Percentiles rank a stretch among this genome's conserved stretches.
Evolutionary conservation across 2,113 vertebrate genomes (phyloP).

Genomic region (Probosciger aterrimus): DNA sequence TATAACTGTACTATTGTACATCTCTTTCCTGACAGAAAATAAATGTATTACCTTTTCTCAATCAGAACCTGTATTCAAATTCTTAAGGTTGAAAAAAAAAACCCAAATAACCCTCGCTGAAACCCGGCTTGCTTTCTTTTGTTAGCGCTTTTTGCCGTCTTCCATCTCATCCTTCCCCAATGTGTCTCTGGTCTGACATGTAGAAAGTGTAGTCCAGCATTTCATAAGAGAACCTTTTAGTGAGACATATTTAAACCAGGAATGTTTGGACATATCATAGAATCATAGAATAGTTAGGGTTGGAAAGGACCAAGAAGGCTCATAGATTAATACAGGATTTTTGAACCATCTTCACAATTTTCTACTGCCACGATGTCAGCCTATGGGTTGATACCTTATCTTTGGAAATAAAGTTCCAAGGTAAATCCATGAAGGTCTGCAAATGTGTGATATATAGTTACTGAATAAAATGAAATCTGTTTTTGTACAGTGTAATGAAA

Average conservation of each 20-base stretch:
- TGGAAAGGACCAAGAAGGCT: not conserved
- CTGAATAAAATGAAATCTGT: not conserved
- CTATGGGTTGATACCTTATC: not conserved
- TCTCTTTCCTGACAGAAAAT: not conserved
- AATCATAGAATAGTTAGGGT: too few species aligned
- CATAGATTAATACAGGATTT: not conserved
- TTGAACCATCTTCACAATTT: not conserved
- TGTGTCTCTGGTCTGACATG: not conserved
- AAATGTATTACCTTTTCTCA: not conserved
- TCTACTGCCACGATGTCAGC: not conserved
- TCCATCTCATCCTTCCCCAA: not conserved
- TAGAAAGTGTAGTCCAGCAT: not conserved
- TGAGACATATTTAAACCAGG: not conserved
- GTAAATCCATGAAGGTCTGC: not conserved
- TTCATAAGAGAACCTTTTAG: not conserved
- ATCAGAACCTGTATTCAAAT: not conserved
- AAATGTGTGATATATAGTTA: not conserved
- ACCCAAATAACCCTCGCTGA: accelerated
- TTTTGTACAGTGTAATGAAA: not conserved
- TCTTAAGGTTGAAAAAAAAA: not conserved
- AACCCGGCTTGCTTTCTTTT: not conserved
- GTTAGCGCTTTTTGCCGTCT: not conserved
- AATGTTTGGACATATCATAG: not conserved
- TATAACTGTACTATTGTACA: not conserved
- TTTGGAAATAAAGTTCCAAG: not conserved